These are phyloP conservation scores for Craseonycteris thonglongyai DNA, from an alignment of 2,113 vertebrate species.

Conservation along the genomic window DNA sequence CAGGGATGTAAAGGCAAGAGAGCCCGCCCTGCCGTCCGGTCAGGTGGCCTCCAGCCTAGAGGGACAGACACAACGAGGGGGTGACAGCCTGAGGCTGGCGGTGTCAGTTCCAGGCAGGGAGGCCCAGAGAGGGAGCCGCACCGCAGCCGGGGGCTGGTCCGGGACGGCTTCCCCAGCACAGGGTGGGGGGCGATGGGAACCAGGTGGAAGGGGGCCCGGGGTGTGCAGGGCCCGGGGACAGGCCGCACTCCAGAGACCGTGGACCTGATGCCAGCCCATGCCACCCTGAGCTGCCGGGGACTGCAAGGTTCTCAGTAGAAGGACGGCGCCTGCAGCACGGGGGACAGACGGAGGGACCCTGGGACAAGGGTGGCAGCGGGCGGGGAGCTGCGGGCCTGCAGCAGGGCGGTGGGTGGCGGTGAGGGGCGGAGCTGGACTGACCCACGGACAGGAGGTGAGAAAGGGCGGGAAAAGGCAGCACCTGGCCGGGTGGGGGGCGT, in stretches of 20 bases:
- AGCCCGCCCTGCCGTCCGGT: rapidly evolving
- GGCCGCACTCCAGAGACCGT: background rate
- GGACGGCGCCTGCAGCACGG: background rate
- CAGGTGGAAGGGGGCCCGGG: background rate
- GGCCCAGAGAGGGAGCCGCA: background rate
- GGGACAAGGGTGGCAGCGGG: background rate
- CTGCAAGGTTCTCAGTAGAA: background rate
- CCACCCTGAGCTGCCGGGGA: rapidly evolving
- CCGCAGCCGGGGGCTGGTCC: background rate
- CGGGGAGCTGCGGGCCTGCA: rapidly evolving
- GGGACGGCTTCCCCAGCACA: background rate
- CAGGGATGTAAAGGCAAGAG: background rate
- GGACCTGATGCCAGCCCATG: background rate
- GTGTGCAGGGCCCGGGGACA: too few relatives aligned
- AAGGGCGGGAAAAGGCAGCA: background rate
- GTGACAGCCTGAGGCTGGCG: too few relatives aligned
- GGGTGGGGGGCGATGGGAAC: background rate
- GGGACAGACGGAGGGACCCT: too few relatives aligned
- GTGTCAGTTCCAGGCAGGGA: background rate
- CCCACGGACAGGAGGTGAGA: too few relatives aligned
- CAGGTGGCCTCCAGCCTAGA: background rate
- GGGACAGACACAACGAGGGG: background rate
- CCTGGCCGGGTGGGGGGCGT: too few relatives aligned
- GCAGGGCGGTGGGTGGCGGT: rapidly evolving
- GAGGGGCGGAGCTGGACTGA: background rate